Base-by-base conservation (phyloP, 2,888 invertebrate genomes). In the Eristalinus sepulchralis region DNA sequence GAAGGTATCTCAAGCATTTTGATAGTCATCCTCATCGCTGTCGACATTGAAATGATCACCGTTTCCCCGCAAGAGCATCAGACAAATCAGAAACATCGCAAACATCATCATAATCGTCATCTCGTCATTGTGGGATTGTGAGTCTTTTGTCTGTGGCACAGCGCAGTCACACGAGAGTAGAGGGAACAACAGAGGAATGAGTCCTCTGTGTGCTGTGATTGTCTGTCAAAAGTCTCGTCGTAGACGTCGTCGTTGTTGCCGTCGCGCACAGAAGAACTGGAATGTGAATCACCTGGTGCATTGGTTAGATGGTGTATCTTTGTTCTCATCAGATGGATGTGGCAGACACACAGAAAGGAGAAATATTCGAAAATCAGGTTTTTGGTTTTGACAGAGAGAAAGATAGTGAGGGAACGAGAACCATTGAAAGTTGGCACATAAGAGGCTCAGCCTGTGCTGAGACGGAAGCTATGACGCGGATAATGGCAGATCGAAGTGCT, bases 161-260 rank as follows among this genome's bases (percentile, higher is more conserved):
- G 27, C 27, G 17, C 59, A 62, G 31, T n/a, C n/a, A 24, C 53
- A 31, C n/a, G 47, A 66, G 27, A 11, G 27, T 27, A 53, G 59
- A 63, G 20, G 36, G 66, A 59, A 39, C 59, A 66, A 66, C 75
- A 17, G n/a, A 17, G 17, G 60, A 75, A 24, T 20, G 66, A 59
- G 57, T 27, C 24, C 47, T 53, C 60, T 53, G 24, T 53, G 24
- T 63, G 47, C 63, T 34, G 24, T 31, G 78, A 71, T 71, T 78
- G 71, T 78, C 70, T 71, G 71, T 78, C 78, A 78, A 64, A 78
- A 63, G 64, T 71, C 71, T 70, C 78, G 78, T 36, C 57, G 20
- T n/a, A n/a, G n/a, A n/a, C n/a, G n/a, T n/a, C n/a, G n/a, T n/a
- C n/a, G n/a, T n/a, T n/a, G n/a, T n/a, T n/a, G n/a, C 2, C 78